phyloP scores from a whole-genome alignment of 2,113 vertebrate species.

The Motacilla tschutschensis region DNA sequence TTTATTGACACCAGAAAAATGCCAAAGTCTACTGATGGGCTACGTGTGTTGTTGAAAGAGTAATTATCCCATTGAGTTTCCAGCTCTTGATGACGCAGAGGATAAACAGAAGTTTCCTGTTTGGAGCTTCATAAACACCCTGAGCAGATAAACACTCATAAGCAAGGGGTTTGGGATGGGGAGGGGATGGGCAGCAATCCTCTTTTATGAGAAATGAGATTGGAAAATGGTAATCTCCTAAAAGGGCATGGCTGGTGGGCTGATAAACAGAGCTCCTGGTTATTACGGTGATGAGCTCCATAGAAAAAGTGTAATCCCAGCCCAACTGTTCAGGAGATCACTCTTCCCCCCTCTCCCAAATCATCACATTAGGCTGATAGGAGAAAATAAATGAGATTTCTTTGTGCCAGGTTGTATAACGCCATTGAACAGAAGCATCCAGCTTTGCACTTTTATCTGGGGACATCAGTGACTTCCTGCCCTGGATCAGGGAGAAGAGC shows the following conservation, averaged over 20 bases:
- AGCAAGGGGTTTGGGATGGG: constrained; percentile 1
- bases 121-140: constrained; percentile 41
- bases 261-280: constrained; percentile 69
- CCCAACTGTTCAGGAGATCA: constrained; percentile 58
- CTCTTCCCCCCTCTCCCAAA: constrained; percentile 20
- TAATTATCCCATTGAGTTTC: constrained; percentile 41
- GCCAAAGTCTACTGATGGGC: constrained; percentile 20
- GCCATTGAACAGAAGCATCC: constrained; percentile 17
- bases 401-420: constrained; percentile 50
- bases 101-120: constrained; percentile 44
- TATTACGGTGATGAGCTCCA: constrained; percentile 70
- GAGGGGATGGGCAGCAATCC: constrained; percentile 69
- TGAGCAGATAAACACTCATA: constrained; percentile 29
- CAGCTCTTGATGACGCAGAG: constrained; percentile 52
- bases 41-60: constrained; percentile 1
- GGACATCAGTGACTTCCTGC: background rate
- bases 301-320: constrained; percentile 68
- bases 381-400: constrained; percentile 58
- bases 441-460: constrained; percentile 21
- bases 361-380: constrained; percentile 72
- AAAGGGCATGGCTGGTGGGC: constrained; percentile 71
- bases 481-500: background rate
- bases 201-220: constrained; percentile 79
- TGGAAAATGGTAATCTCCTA: constrained; percentile 77
- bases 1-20: constrained; percentile 29